These are phyloP conservation scores for Labeo catla DNA, from an alignment of 2,113 vertebrate genomes.

Conservation along the genomic window DNA sequence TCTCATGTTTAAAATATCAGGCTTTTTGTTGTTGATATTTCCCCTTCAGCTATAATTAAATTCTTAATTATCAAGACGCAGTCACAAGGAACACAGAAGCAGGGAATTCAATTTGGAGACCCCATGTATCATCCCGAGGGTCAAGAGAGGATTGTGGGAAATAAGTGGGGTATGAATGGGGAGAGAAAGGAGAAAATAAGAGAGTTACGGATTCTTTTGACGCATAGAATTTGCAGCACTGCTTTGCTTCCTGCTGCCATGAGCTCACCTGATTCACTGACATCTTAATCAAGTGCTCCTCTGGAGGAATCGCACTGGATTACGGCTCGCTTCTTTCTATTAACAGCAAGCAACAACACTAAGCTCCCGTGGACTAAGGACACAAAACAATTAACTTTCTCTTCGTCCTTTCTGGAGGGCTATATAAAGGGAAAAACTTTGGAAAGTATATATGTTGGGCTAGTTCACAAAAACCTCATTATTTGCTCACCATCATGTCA, in stretches of 20 bases:
- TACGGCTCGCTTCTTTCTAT: conserved; percentile 11
- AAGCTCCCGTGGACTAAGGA: neutral
- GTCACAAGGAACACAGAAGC: conserved; percentile 64
- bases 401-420: neutral
- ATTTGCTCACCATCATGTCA: neutral
- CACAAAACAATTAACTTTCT: conserved; percentile 18
- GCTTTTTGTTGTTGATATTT: conserved; percentile 68
- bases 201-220: neutral
- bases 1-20: conserved; percentile 74
- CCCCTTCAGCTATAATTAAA: conserved; percentile 76
- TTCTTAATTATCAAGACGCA: conserved; percentile 73
- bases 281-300: conserved; percentile 54
- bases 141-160: conserved; percentile 25
- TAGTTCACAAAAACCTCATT: neutral
- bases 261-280: conserved; percentile 53
- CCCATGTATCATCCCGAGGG: conserved; percentile 9
- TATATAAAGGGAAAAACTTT: neutral
- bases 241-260: conserved; percentile 32
- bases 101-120: conserved; percentile 30
- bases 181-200: conserved; percentile 11
- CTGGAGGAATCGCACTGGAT: conserved; percentile 22
- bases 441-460: neutral
- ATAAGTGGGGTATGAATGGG: neutral
- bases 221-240: neutral
- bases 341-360: conserved; percentile 6